Base-by-base conservation (phyloP, 2,888 invertebrate species). In the Caenorhabditis plicata region DNA sequence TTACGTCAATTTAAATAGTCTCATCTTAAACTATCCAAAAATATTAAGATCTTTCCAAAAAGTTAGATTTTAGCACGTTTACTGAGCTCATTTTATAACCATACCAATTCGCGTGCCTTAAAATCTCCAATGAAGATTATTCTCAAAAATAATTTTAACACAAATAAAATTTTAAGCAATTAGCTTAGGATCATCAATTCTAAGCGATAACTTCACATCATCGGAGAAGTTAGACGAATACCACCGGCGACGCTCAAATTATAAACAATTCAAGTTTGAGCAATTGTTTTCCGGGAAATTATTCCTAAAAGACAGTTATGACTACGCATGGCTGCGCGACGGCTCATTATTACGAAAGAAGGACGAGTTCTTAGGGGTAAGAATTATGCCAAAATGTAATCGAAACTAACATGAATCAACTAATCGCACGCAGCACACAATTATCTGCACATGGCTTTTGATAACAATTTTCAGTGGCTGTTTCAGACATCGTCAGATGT, bases 281-380 rank as follows among this genome's bases (percentile, higher is more conserved):
- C 58, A 67, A 29, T 22, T 67, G 5, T 64, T 64, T 25, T 62
- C 67, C 15, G 60, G 62, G 8, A 64, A 64, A 38, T 43, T 56
- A 11, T 55, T 63, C 11, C 38, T 58, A 9, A 55, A 49, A 31
- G 55, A 62, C 27, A 32, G 17, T 15, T 66, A 58, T 46, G 50
- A 55, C n/a, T 38, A 29, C 15, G 39, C 29, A 1, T 70, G 66
- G 66, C 38, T 55, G 8, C 40, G 51, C 3, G 61, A 70, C 43
- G 66, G 67, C 27, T 51, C 44, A 9, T 46, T 64, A 7, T 29
- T 66, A 4, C 47, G 51, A n/a, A 50, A 60, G 20, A 60, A 62
- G 31, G 46, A 47, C 40, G 57, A 61, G 22, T 57, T 49, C 25
- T 43, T 53, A 19, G 32, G 36, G 26, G 29, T 50, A 29, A 29